Evolutionary conservation across 2,888 invertebrate genomes (phyloP), one percentile per base, ranked within the genome.

Genomic region (Drosophila algonquin): DNA sequence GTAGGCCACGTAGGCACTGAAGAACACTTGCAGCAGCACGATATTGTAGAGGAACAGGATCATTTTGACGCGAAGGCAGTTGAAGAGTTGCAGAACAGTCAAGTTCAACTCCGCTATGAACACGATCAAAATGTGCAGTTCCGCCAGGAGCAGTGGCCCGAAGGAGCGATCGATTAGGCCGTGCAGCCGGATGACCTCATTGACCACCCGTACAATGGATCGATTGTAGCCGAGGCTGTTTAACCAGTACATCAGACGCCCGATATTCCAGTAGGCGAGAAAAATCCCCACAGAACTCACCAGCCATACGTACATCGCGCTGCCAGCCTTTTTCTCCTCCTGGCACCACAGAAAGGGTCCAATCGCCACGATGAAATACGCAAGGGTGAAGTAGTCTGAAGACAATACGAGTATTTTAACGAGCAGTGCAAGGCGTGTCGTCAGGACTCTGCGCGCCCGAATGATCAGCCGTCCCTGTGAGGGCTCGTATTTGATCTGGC

Each of bases 401-500:
- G 0, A 45, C 0, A 0, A 32, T 0, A 0, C 21, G 21, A 21
- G 0, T 21, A 35, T 0, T 32, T 68, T 69, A 0, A 47, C 2
- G 6, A 58, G 5, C 0, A 70, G 10, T 12, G 71, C 70, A 0
- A 58, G 3, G 5, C 47, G 16, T 16, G 18, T 27, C 2, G 24
- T 58, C n/a, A 32, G 16, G 9, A 30, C 18, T 2, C 27, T 24
- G 1, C 70, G 32, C 7, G 53, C 48, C 7, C 16, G 12, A 3
- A 50, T 35, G 12, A 45, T 14, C 47, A 69, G 16, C 3, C 18
- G 40, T 2, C 48, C 3, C 8, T 4, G 9, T 0, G 0, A 6
- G 10, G 50, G 14, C 16, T 70, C 53, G 24, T 69, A 69, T 24
- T 70, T 50, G 3, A 69, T 54, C 32, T 59, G 48, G 7, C 68